Evolutionary conservation across 64 coral and sea anemone genomes (phyloP).

Genomic region (Porites lutea): DNA sequence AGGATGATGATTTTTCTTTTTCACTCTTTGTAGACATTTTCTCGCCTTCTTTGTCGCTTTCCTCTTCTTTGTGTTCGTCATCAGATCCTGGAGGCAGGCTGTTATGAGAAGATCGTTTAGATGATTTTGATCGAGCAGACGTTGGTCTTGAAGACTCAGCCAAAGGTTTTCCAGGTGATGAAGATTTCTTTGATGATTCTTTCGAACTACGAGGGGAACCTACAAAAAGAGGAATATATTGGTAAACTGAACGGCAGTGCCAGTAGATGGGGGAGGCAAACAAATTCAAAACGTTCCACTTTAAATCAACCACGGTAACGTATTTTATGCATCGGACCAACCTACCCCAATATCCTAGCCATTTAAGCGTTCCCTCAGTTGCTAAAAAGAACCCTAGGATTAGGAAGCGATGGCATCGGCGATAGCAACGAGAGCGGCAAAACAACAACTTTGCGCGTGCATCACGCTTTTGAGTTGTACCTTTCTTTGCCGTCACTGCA

Average conservation of each 20-base stretch:
- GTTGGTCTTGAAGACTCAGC: conserved; percentile 1
- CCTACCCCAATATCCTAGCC: no score
- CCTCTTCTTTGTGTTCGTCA: not conserved
- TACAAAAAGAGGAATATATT: not conserved
- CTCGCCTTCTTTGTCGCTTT: not conserved
- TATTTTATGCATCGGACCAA: no score
- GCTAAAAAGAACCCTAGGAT: no score
- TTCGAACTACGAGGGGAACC: conserved; percentile 40
- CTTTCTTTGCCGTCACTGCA: no score
- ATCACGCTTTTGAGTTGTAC: no score
- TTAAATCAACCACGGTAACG: no score
- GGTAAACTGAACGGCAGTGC: not conserved
- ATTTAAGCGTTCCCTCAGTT: no score
- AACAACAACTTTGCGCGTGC: no score
- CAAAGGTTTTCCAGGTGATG: conserved; percentile 11
- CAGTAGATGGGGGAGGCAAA: no score
- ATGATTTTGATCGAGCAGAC: conserved; percentile 4
- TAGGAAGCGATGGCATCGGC: no score
- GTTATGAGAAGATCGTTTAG: conserved; percentile 7
- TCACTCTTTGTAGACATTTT: conserved; percentile 63
- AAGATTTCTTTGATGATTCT: conserved; percentile 63
- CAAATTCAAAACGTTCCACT: no score
- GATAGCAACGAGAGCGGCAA: no score
- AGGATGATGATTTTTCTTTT: conserved; percentile 5
- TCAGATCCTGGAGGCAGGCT: conserved; percentile 9